Conservation (phyloP, 2,113 vertebrate species). For the Elgaria multicarinata region DNA sequence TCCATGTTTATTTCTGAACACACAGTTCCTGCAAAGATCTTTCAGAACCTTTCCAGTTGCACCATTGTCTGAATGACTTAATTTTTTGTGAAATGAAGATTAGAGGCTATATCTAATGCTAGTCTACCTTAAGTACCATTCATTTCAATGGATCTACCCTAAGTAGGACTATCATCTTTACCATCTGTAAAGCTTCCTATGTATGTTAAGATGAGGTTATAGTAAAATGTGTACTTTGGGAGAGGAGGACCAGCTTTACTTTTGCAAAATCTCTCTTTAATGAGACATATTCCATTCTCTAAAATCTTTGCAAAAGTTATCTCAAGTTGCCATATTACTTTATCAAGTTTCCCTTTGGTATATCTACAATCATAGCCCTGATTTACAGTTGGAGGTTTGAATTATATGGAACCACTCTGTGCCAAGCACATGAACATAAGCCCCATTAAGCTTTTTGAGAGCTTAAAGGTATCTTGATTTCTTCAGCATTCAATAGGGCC, state of each 20-base stretch:
- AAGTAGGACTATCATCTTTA: neutral
- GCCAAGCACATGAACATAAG: neutral
- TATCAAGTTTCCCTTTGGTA: neutral
- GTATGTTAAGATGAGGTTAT: neutral
- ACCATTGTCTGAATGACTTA: neutral
- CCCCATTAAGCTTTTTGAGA: neutral
- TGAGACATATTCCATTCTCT: neutral
- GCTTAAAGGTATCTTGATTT: neutral
- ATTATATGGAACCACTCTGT: neutral
- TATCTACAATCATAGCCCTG: neutral
- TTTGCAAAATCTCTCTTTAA: neutral
- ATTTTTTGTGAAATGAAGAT: neutral
- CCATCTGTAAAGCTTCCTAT: neutral
- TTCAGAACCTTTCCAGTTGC: neutral
- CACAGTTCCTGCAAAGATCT: neutral
- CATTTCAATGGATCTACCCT: no score
- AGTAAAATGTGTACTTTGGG: neutral
- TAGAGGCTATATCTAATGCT: neutral
- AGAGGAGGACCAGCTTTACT: neutral
- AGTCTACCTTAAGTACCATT: no score
- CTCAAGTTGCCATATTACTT: neutral
- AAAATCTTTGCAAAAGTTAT: neutral
- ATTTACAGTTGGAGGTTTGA: neutral
- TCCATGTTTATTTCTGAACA: neutral
- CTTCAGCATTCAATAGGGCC: neutral